Conservation (phyloP, 2,113 vertebrate species). For the Plotosus lineatus region DNA sequence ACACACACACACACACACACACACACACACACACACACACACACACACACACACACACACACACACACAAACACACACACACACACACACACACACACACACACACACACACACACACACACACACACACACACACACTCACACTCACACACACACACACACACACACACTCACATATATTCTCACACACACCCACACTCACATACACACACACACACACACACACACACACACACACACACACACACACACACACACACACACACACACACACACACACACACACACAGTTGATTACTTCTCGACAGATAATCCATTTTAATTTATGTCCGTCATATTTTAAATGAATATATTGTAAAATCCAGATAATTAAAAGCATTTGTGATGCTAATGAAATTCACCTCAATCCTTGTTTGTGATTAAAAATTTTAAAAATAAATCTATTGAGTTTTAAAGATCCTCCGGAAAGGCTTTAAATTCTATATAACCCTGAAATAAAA, state of each 20-base stretch:
- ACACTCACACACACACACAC: conserved; percentile 1
- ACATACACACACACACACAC: too few relatives aligned
- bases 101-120: neutral
- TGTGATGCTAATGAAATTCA: conserved; percentile 22
- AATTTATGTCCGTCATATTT: neutral
- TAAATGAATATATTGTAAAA: conserved; percentile 8
- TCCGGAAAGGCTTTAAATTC: conserved; percentile 16
- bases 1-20: neutral
- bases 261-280: conserved; percentile 16
- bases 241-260: neutral
- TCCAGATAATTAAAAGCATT: conserved; percentile 21
- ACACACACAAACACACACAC: neutral
- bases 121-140: neutral
- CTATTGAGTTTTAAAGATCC: neutral
- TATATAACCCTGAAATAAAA: neutral
- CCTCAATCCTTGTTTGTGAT: neutral
- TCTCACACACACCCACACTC: too few relatives aligned
- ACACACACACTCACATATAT: neutral
- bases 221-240: too few relatives aligned
- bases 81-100: neutral
- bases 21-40: neutral
- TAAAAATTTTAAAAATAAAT: neutral
- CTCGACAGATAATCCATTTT: neutral
- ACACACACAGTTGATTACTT: neutral
- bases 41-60: neutral